phyloP scores from a whole-genome alignment of 2,113 vertebrate genomes.

The Hydrolagus affinis region DNA sequence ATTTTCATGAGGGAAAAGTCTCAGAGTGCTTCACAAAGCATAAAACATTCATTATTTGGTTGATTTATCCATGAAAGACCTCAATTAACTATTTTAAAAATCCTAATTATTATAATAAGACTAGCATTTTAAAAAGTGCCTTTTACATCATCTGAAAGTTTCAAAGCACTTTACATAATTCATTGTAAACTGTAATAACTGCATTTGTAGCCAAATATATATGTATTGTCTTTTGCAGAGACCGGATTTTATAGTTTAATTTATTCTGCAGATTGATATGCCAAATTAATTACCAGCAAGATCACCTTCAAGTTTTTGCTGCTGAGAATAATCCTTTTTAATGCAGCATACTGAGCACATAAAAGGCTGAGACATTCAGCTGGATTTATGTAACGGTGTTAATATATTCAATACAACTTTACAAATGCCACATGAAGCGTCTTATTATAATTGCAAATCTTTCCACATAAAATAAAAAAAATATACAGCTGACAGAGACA shows the following conservation, averaged over 20 bases:
- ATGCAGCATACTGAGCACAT: neutral
- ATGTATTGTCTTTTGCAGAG: neutral
- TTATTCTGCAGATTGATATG: neutral
- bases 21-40: too few species aligned
- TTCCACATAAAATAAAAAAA: neutral
- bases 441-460: neutral
- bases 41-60: too few species aligned
- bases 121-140: too few species aligned
- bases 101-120: too few species aligned
- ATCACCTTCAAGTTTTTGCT: neutral
- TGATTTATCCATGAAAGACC: too few species aligned
- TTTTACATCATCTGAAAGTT: too few species aligned
- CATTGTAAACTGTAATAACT: too few species aligned
- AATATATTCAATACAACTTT: neutral
- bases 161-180: too few species aligned
- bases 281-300: neutral
- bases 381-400: neutral
- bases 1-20: too few species aligned
- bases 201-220: too few species aligned
- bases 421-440: neutral
- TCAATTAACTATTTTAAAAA: too few species aligned
- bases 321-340: neutral
- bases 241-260: neutral
- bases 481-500: too few species aligned
- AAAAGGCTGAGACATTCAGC: neutral